Conservation (phyloP, 2,113 vertebrate genomes). For the Recurvirostra avosetta region DNA sequence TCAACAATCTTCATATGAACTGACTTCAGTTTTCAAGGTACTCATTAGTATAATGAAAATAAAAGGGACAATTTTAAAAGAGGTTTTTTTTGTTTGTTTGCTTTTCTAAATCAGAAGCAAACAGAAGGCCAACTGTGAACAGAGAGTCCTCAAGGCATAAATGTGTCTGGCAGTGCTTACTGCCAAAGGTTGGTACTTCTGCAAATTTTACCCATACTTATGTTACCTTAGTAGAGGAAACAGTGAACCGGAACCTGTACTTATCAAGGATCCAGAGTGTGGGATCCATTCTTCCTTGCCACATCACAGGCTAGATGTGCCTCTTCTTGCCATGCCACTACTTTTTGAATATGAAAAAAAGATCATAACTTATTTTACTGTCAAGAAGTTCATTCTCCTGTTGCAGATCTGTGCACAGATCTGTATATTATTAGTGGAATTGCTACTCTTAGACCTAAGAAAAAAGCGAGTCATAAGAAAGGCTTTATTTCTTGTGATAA, state of each 20-base stretch:
- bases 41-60: slow-evolving; percentile 37
- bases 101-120: slow-evolving; percentile 42
- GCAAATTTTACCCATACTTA: not conserved
- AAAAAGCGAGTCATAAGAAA: not conserved
- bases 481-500: not conserved
- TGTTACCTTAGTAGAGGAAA: not conserved
- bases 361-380: not conserved
- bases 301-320: not conserved
- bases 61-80: not conserved
- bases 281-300: not conserved
- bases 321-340: not conserved
- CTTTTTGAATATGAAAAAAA: not conserved
- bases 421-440: not conserved
- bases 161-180: not conserved
- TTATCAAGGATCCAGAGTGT: not conserved
- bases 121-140: not conserved
- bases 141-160: not conserved
- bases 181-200: not conserved
- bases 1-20: slow-evolving; percentile 43
- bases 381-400: not conserved
- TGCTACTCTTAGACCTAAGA: not conserved
- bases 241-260: not conserved
- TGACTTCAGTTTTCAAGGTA: slow-evolving; percentile 16
- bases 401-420: not conserved
- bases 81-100: not conserved